phyloP scores from a whole-genome alignment of 2,888 invertebrate species.

The Thera britannica region DNA sequence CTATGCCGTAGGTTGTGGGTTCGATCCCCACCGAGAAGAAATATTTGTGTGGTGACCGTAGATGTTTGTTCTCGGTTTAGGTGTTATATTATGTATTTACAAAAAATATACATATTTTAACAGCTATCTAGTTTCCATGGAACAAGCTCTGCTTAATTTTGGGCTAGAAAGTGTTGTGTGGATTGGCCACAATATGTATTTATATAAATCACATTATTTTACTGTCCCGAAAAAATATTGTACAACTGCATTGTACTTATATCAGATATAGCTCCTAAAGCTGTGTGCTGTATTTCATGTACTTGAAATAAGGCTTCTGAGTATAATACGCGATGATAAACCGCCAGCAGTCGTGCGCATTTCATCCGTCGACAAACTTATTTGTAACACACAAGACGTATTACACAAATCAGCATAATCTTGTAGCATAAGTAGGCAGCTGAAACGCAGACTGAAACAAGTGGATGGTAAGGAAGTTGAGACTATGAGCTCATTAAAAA shows the following conservation, averaged over 20 bases:
- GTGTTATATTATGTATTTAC: no score
- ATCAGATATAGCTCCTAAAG: slow-evolving; percentile 9
- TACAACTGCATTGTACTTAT: background rate
- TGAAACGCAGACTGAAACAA: slow-evolving; percentile 13
- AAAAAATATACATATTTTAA: no score
- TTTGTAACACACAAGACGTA: slow-evolving; percentile 43
- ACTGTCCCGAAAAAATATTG: slow-evolving; percentile 9
- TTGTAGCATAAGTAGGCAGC: slow-evolving; percentile 24
- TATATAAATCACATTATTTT: no score
- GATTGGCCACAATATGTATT: no score
- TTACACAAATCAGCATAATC: slow-evolving; percentile 42
- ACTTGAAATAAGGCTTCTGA: slow-evolving; percentile 37
- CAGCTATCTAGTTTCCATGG: no score
- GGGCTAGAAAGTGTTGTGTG: no score
- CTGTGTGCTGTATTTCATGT: slow-evolving; percentile 32
- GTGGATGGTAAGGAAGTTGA: background rate
- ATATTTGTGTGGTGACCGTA: no score
- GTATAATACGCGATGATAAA: slow-evolving; percentile 41
- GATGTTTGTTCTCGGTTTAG: no score
- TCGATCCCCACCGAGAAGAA: no score
- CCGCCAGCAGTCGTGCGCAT: slow-evolving; percentile 34
- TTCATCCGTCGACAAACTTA: slow-evolving; percentile 42
- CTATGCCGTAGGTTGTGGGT: no score
- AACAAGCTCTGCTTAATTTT: no score
- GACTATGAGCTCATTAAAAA: background rate